Evolutionary conservation across 2,888 invertebrate genomes (phyloP).

Genomic region (Stenolophus ochropezus): DNA sequence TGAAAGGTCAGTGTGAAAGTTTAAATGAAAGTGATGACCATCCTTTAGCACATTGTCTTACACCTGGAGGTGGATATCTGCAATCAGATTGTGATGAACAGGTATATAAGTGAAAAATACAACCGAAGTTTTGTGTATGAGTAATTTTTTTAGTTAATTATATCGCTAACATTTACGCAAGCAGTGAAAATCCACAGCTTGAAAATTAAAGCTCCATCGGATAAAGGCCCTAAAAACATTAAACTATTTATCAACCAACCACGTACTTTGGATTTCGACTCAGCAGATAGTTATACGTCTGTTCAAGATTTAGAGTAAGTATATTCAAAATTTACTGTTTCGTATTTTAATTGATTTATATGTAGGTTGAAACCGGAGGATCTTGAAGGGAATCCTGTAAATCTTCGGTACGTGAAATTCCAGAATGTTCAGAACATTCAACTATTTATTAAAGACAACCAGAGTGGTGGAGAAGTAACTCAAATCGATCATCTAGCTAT

Average conservation of each 20-base stretch:
- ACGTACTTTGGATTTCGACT: constrained; percentile 96
- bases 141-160: constrained; percentile 86
- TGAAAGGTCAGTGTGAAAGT: constrained; percentile 94
- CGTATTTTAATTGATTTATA: no score
- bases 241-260: constrained; percentile 98
- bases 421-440: constrained; percentile 98
- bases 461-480: constrained; percentile 88
- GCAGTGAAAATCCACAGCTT: constrained; percentile 97
- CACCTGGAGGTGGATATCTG: constrained; percentile 79
- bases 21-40: constrained; percentile 97
- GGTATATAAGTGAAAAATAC: constrained; percentile 68
- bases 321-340: no score
- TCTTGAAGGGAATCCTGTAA: constrained; percentile 88
- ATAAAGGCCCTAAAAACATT: constrained; percentile 94
- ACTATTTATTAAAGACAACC: constrained; percentile 93
- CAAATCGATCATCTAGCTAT: constrained; percentile 92
- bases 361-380: constrained; percentile 86
- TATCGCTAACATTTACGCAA: constrained; percentile 90
- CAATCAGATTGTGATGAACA: constrained; percentile 97
- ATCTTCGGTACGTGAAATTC: constrained; percentile 96
- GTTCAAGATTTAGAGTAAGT: constrained; percentile 93
- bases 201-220: constrained; percentile 89
- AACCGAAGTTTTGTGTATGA: no score
- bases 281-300: constrained; percentile 88
- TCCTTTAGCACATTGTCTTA: constrained; percentile 83